Percentiles rank a stretch among this genome's conserved stretches.
phyloP scores from a whole-genome alignment of 2,113 vertebrate genomes.

The Motacilla tschutschensis region DNA sequence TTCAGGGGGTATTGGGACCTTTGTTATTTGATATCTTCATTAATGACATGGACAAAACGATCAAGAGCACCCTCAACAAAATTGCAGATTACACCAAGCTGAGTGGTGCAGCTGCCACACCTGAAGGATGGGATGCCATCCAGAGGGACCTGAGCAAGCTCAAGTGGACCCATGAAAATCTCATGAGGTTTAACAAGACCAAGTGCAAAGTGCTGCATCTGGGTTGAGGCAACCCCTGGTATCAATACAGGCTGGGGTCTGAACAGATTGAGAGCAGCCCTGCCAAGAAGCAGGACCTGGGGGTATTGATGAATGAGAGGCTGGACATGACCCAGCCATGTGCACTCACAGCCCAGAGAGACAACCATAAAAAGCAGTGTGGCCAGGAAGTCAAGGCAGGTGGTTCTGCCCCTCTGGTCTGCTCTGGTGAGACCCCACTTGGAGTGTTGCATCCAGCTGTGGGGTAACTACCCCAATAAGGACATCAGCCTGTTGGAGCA shows the following conservation, averaged over 20 bases:
- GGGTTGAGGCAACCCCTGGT: fast-evolving
- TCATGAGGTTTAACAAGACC: not conserved
- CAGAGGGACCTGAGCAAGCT: not conserved
- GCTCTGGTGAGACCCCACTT: not conserved
- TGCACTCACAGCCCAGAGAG: not conserved
- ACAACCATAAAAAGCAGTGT: not conserved
- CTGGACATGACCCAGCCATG: not conserved
- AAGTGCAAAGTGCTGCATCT: not conserved
- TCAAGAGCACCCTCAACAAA: not conserved
- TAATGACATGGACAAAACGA: not conserved
- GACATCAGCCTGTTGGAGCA: not conserved
- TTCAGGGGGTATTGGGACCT: fast-evolving
- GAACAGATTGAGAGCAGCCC: fast-evolving
- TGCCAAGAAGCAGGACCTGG: fast-evolving
- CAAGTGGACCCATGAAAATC: not conserved
- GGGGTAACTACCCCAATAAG: not conserved
- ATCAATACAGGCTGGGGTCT: not conserved
- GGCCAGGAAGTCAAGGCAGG: not conserved
- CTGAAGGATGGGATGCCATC: not conserved
- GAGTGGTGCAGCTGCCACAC: not conserved
- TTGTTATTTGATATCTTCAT: not conserved
- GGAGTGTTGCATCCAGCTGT: not conserved
- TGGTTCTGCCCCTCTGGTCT: not conserved
- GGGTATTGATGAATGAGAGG: not conserved
- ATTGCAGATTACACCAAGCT: not conserved